Evolutionary conservation across 2,113 vertebrate genomes (phyloP).

Genomic region (Myotis davidii): DNA sequence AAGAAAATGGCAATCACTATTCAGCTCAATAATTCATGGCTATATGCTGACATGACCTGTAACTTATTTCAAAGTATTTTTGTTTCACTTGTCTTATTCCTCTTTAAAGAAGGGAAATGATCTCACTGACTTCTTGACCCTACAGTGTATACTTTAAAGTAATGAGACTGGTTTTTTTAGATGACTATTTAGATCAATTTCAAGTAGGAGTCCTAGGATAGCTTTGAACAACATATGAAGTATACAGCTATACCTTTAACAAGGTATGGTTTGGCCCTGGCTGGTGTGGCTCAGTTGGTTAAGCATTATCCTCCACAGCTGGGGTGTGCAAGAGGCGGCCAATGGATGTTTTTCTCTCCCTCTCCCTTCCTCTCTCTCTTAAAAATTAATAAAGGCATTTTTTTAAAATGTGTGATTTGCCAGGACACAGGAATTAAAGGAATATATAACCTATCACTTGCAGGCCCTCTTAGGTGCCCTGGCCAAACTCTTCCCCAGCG

Average conservation of each 20-base stretch:
- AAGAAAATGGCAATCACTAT: neutral
- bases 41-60: neutral
- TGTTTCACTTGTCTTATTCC: neutral
- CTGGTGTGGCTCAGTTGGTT: too few species aligned
- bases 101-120: neutral
- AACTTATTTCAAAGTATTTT: neutral
- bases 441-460: accelerated
- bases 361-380: too few species aligned
- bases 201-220: neutral
- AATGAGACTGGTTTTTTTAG: neutral
- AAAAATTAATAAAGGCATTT: too few species aligned
- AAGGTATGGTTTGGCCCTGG: neutral
- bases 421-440: neutral
- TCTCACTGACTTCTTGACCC: neutral
- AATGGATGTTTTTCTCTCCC: too few species aligned
- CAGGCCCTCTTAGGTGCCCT: neutral
- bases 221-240: neutral
- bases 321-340: too few species aligned
- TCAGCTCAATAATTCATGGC: neutral
- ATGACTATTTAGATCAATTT: neutral
- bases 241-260: neutral
- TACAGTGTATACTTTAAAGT: neutral
- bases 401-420: neutral
- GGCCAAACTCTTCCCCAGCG: neutral
- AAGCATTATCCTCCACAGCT: too few species aligned